Evolutionary conservation across 2,888 invertebrate species (phyloP).

Genomic region (Macrophya annulata): DNA sequence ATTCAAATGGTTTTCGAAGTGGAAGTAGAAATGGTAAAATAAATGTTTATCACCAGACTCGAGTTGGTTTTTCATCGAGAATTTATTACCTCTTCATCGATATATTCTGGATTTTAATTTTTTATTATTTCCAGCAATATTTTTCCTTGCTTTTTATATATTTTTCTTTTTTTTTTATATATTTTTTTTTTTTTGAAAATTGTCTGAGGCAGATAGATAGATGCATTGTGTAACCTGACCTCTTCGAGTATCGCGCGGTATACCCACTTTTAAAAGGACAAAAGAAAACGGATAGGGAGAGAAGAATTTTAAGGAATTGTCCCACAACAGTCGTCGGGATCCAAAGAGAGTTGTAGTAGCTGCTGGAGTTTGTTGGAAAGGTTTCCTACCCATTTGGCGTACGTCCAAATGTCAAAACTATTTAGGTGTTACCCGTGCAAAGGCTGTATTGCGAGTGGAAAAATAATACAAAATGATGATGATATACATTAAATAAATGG

Average conservation of each 20-base stretch:
- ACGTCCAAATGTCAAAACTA: slow-evolving; percentile 50
- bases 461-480: neutral
- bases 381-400: slow-evolving; percentile 22
- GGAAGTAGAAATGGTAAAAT: neutral
- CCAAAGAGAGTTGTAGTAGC: slow-evolving; percentile 17
- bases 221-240: slow-evolving; percentile 30
- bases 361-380: slow-evolving; percentile 35
- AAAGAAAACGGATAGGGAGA: neutral
- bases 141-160: neutral
- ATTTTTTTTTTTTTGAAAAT: neutral
- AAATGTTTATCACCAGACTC: neutral
- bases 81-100: neutral
- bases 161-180: neutral
- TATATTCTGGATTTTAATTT: too few relatives aligned
- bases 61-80: neutral
- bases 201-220: neutral
- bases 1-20: neutral
- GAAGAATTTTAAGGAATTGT: slow-evolving; percentile 37
- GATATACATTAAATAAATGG: neutral
- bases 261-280: slow-evolving; percentile 33
- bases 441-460: neutral
- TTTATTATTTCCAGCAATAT: neutral
- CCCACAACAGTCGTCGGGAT: slow-evolving; percentile 26
- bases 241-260: neutral
- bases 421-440: slow-evolving; percentile 30